Percentiles rank a stretch among this genome's conserved stretches.
Conservation (phyloP, 1,140 invertebrate species). For the Eriosoma lanigerum region DNA sequence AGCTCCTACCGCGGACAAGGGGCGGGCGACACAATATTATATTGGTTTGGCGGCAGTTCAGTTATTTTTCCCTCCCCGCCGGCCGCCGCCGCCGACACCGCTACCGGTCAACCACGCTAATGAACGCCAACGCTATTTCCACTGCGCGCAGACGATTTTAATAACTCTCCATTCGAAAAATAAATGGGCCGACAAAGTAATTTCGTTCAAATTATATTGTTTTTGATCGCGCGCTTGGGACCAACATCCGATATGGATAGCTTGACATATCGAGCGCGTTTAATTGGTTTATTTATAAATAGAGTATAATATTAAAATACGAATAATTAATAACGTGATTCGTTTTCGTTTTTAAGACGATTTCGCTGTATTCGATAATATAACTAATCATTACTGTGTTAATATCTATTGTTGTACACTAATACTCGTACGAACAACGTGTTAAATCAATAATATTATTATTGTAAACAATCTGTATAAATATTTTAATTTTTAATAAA, state of each 20-base stretch:
- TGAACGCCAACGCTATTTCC: slow-evolving; percentile 20
- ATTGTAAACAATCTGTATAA: no score
- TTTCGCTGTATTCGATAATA: no score
- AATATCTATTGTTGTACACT: no score
- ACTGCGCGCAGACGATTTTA: slow-evolving; percentile 6
- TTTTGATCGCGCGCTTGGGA: slow-evolving; percentile 1
- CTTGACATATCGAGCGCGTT: not conserved
- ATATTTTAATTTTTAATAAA: no score
- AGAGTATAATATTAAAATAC: not conserved
- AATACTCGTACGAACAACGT: no score
- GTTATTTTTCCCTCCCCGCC: not conserved
- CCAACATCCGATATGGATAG: not conserved
- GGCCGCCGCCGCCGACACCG: not conserved
- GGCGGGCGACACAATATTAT: not conserved
- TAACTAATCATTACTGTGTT: no score
- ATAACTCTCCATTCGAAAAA: slow-evolving; percentile 22
- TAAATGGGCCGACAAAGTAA: slow-evolving; percentile 23
- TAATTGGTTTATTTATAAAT: slow-evolving; percentile 27
- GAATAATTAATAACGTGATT: slow-evolving; percentile 1
- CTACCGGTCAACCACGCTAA: not conserved
- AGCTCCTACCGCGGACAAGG: not conserved
- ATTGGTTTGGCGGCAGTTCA: slow-evolving; percentile 24
- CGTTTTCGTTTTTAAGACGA: not conserved
- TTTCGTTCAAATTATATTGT: slow-evolving; percentile 1
- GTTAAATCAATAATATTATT: no score